phyloP scores from a whole-genome alignment of 23 tunicate species.

The Botrylloides violaceus region DNA sequence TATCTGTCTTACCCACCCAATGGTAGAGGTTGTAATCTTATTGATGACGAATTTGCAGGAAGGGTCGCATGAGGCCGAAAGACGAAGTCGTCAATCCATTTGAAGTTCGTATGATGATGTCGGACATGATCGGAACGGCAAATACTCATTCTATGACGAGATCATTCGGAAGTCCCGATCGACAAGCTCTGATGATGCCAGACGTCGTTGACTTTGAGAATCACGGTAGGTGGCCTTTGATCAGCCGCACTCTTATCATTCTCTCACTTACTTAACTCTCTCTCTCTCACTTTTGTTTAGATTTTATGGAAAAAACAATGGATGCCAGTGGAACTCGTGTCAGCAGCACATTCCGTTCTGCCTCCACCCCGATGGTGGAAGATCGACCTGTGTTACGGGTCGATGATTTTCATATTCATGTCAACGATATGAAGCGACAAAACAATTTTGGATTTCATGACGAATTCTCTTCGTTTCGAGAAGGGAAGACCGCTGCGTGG shows the following conservation, averaged over 20 bases:
- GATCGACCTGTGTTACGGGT: slow-evolving; percentile 87
- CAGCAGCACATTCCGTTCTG: slow-evolving; percentile 4
- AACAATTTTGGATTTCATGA: slow-evolving; percentile 91
- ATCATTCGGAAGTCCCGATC: slow-evolving; percentile 28
- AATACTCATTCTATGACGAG: slow-evolving; percentile 22
- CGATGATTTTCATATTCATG: slow-evolving; percentile 96
- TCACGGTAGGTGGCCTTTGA: slow-evolving; percentile 77
- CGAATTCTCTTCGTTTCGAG: slow-evolving; percentile 68
- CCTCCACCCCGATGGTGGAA: slow-evolving; percentile 30
- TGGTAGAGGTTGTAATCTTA: background rate
- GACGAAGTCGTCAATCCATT: slow-evolving; percentile 91
- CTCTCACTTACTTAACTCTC: too few species aligned
- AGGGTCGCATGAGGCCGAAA: slow-evolving; percentile 16
- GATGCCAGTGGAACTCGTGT: slow-evolving; percentile 25
- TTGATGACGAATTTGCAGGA: background rate
- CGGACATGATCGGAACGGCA: slow-evolving; percentile 45
- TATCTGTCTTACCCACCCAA: background rate
- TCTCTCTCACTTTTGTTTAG: slow-evolving; percentile 21
- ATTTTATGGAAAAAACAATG: slow-evolving; percentile 58
- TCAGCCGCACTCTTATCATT: too few species aligned
- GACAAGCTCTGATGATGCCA: slow-evolving; percentile 77
- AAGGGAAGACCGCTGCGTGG: slow-evolving; percentile 77
- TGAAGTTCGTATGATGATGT: slow-evolving; percentile 89
- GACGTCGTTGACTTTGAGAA: slow-evolving; percentile 84
- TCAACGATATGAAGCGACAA: slow-evolving; percentile 79